Base-by-base conservation (phyloP, 2,888 invertebrate species). In the Ichneumoninae sp. region DNA sequence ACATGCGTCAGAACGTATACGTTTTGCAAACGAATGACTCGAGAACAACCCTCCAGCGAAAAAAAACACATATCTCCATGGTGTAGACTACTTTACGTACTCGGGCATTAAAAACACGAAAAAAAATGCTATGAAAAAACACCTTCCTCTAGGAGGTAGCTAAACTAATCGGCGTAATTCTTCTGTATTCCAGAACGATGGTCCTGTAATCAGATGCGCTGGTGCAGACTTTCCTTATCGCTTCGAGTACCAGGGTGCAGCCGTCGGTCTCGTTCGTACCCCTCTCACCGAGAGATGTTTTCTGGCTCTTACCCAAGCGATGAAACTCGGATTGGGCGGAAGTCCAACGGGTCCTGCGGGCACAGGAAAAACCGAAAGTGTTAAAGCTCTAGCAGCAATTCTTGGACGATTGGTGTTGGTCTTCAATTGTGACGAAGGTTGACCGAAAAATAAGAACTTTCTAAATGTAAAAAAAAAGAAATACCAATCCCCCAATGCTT, bases 321-420 rank as follows among this genome's bases (percentile, higher is more conserved):
- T 99, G 96, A 97, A 97, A 91, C 96, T 99, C 94, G 99, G 99
- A 0, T 95, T 99, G 88, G 99, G 99, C 81, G 99, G 99, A 8
- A 99, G 99, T 94, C 99, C 99, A 0, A 99, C 99, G 91, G 99
- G 99, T 0, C 99, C 99, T 1, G 99, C 99, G 26, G 99, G 99
- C 78, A 99, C 99, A 0, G 99, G 99, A 0, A 99, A 99, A 95
- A 99, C 99, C 0, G 99, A 99, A 94, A 98, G 99, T 30, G 98
- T 99, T 0, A 99, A 99, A 95, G 98, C 99, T 0, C 94, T 99
- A 6, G 98, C 98, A 0, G 96, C 96, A 4, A 95, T 99, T 88
- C 95, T 99, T 88, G 99, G 99, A 0, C 95, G 99, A 76, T 96
- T 99, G 90, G 98, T 98, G n/a, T 94, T 99, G 69, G 98, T 99